phyloP scores from a whole-genome alignment of 2,113 vertebrate species.

The Sapayoa aenigma region DNA sequence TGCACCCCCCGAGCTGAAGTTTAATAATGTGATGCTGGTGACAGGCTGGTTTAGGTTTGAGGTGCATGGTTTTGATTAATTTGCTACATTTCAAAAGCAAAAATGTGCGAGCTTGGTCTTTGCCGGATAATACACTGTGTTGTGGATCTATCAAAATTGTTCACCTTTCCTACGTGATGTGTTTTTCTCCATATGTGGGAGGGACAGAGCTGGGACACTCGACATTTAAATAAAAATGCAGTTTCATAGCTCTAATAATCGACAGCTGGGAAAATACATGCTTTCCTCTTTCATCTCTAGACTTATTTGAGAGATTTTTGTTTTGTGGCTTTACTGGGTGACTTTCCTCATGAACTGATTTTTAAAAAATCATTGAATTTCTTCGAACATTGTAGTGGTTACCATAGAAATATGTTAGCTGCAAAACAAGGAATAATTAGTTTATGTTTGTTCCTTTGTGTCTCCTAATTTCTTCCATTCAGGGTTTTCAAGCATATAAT shows the following conservation, averaged over 20 bases:
- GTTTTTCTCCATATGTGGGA: neutral
- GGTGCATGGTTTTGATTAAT: conserved; percentile 33
- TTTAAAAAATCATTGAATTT: conserved; percentile 1
- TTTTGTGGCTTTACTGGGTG: conserved; percentile 47
- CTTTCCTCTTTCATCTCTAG: conserved; percentile 14
- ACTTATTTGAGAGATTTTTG: conserved; percentile 22
- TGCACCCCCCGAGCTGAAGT: neutral
- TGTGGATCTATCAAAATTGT: neutral
- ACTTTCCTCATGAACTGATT: conserved; percentile 38
- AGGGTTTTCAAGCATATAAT: conserved; percentile 71
- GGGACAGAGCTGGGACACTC: neutral
- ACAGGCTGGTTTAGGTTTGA: conserved; percentile 16
- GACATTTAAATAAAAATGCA: neutral
- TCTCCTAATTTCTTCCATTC: conserved; percentile 73
- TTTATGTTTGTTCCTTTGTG: conserved; percentile 65
- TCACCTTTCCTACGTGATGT: neutral
- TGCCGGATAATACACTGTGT: neutral
- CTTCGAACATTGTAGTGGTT: conserved; percentile 29
- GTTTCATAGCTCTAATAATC: neutral
- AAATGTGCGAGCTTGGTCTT: neutral
- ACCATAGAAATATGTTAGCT: conserved; percentile 50
- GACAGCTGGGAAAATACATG: conserved; percentile 5
- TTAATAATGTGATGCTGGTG: neutral
- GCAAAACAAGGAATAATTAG: conserved; percentile 68
- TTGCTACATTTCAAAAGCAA: neutral